phyloP scores from a whole-genome alignment of 2,888 invertebrate genomes.

The Zhengitettix transpicula region DNA sequence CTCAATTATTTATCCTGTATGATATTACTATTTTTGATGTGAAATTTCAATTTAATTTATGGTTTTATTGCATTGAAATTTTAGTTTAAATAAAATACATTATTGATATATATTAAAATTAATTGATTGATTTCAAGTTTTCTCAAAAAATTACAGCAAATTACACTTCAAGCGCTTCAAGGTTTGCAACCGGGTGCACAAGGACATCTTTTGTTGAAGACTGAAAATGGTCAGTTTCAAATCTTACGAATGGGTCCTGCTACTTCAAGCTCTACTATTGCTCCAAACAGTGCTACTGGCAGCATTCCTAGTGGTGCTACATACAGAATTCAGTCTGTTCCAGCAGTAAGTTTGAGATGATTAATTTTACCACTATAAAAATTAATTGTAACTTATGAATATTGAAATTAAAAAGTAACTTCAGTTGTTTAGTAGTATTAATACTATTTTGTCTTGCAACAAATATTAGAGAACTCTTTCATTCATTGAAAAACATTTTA shows the following conservation, averaged over 20 bases:
- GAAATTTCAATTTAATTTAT: neutral
- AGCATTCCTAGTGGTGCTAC: constrained; percentile 27
- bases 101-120: neutral
- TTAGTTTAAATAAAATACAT: neutral
- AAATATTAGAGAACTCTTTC: no score
- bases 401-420: no score
- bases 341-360: constrained; percentile 52
- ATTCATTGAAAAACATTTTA: no score
- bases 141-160: constrained; percentile 35
- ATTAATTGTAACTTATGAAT: no score
- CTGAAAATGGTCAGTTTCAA: constrained; percentile 92
- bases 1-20: neutral
- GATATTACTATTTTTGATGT: neutral
- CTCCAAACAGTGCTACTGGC: constrained; percentile 24
- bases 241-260: constrained; percentile 68
- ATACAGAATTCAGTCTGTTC: constrained; percentile 71
- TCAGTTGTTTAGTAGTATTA: no score
- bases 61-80: neutral
- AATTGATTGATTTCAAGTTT: neutral
- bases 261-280: constrained; percentile 27
- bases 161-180: constrained; percentile 75
- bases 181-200: constrained; percentile 76
- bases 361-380: neutral
- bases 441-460: no score
- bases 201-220: constrained; percentile 81